Base-by-base conservation (phyloP, 2,113 vertebrate species). In the Dromiciops gliroides region DNA sequence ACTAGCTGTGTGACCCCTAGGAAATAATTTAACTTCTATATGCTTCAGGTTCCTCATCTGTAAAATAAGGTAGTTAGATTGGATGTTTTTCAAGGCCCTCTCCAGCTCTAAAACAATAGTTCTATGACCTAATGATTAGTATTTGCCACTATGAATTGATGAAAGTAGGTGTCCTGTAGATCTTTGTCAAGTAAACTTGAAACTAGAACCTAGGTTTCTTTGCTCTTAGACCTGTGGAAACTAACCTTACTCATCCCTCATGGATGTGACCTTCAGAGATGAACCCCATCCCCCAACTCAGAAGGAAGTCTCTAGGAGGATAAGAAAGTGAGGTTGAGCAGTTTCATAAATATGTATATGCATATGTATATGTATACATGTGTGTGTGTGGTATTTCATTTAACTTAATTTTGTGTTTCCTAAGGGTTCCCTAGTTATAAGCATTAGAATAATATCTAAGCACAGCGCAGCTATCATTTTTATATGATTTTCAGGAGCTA, bases 401-500 rank as follows among this genome's bases (percentile, higher is more conserved):
- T 56, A 56, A 56, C 53, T 28, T 28, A 28, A 56, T 28, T 10
- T 56, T 19, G 53, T 95, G 16, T 24, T 56, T 95, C 75, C 53
- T 8, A 51, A 50, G 44, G 26, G 1, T 51, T 75, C 56, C 16
- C 37, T 19, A 44, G 28, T 28, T 83, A 88, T 50, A 23, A 49
- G 4, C 28, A n/a, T 4, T 28, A n/a, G 25, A 31, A 56, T 50
- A 92, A 92, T 95, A 89, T 23, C 31, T 11, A 31, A 12, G 37
- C 1, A 0, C 0, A 25, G 0, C 2, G 23, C 48, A 23, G 3
- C 31, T 28, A 44, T 28, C 3, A 3, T 1, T n/a, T 67, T 14
- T 25, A 31, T 25, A 1, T 50, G 2, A 49, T 95, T 94, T 92
- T 51, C 53, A 22, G 52, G 56, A 49, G 48, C n/a, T 24, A 11